Evolutionary conservation across 2,888 invertebrate species (phyloP).

Genomic region (Pseudococcus longispinus): DNA sequence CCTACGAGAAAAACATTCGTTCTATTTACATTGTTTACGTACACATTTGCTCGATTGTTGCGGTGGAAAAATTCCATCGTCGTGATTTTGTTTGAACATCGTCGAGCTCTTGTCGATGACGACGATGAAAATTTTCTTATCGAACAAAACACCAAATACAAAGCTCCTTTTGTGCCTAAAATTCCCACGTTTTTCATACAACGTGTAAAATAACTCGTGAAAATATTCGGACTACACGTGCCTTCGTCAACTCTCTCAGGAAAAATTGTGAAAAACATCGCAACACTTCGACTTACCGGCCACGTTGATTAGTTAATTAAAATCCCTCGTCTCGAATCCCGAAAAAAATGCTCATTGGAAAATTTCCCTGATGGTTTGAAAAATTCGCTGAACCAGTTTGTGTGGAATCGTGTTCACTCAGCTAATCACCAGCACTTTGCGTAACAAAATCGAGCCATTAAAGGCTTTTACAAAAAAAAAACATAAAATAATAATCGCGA

Average conservation of each 20-base stretch:
- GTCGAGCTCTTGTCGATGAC: not conserved
- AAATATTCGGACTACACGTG: not conserved
- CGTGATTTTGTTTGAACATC: not conserved
- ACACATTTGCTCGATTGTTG: not conserved
- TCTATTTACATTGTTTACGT: not conserved
- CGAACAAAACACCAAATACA: not conserved
- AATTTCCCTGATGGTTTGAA: not conserved
- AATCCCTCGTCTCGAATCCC: slow-evolving; percentile 13
- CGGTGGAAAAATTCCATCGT: not conserved
- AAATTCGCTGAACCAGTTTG: not conserved
- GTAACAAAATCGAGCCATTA: not conserved
- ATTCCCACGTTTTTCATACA: not conserved
- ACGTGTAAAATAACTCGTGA: not conserved
- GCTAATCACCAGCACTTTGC: not conserved
- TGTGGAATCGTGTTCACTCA: not conserved
- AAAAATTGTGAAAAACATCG: too few species aligned
- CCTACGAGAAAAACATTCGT: not conserved
- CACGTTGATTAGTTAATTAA: slow-evolving; percentile 48
- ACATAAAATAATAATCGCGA: not conserved
- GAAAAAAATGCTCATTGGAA: not conserved
- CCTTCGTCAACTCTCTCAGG: not conserved
- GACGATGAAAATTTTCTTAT: not conserved
- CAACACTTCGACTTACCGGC: slow-evolving; percentile 33
- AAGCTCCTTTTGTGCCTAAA: not conserved
- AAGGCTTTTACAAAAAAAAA: not conserved